Percentiles rank a stretch among this genome's conserved stretches.
phyloP scores from a whole-genome alignment of 2,888 invertebrate species.

The Notodonta dromedarius region DNA sequence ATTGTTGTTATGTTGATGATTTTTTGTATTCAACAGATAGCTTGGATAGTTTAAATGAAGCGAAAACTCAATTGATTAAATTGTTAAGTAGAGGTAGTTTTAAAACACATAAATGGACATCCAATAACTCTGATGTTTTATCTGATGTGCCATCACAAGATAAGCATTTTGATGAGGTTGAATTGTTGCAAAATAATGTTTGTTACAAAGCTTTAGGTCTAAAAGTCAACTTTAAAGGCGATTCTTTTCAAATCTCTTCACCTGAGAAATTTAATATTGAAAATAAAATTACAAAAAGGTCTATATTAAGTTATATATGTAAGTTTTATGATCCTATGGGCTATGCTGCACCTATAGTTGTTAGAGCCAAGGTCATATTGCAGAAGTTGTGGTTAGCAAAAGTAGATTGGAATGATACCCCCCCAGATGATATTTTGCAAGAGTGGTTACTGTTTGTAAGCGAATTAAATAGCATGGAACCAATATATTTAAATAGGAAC shows the following conservation, averaged over 20 bases:
- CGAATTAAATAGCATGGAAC: not conserved
- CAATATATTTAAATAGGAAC: not conserved
- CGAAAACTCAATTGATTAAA: conserved; percentile 15
- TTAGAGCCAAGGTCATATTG: conserved; percentile 20
- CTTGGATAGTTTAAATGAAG: conserved; percentile 9
- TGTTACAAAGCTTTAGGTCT: conserved; percentile 20
- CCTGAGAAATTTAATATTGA: conserved; percentile 6
- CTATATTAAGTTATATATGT: conserved; percentile 20
- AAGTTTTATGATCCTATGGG: conserved; percentile 29
- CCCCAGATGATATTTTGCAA: not conserved
- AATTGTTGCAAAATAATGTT: conserved; percentile 16
- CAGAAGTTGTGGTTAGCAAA: conserved; percentile 19
- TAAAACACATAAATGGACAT: conserved; percentile 19
- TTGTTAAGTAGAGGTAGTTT: conserved; percentile 14
- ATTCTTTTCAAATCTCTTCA: conserved; percentile 11
- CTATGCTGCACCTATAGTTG: conserved; percentile 17
- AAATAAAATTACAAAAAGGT: conserved; percentile 19
- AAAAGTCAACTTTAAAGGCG: conserved; percentile 3
- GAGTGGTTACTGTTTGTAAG: not conserved
- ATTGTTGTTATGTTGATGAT: not conserved
- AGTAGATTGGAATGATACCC: not conserved
- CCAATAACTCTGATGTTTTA: conserved; percentile 10
- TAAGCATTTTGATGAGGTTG: conserved; percentile 14
- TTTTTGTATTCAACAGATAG: not conserved
- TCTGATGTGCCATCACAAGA: conserved; percentile 6